Conservation (phyloP, 2,888 invertebrate genomes). For the Hoplodrina blanda region DNA sequence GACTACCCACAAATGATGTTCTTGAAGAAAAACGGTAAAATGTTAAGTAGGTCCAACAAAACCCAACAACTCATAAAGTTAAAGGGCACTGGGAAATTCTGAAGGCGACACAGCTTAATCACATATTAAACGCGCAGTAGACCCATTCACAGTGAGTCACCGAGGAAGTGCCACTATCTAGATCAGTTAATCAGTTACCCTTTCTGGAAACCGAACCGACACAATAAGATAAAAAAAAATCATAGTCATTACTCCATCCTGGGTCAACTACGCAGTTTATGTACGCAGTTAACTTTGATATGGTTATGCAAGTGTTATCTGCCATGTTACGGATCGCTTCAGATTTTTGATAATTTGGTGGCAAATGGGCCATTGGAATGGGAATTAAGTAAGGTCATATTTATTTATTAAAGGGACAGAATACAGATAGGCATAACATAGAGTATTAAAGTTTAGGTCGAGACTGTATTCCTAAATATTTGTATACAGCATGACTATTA, state of each 20-base stretch:
- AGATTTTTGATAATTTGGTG: constrained; percentile 46
- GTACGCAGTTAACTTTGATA: constrained; percentile 60
- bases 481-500: too few species aligned
- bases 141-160: constrained; percentile 66
- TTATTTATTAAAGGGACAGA: too few species aligned
- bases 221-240: constrained; percentile 63
- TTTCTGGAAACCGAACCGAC: constrained; percentile 69
- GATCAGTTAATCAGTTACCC: constrained; percentile 61
- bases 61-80: constrained; percentile 9
- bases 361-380: constrained; percentile 18
- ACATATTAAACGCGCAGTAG: constrained; percentile 39
- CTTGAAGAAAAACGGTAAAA: not conserved
- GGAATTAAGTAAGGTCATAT: not conserved
- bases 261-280: constrained; percentile 63
- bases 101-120: constrained; percentile 27
- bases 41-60: constrained; percentile 12
- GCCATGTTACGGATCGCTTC: constrained; percentile 43
- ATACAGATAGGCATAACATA: not conserved
- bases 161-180: constrained; percentile 66
- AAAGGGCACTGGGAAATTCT: constrained; percentile 20
- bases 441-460: too few species aligned
- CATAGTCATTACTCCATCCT: constrained; percentile 58
- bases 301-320: constrained; percentile 59
- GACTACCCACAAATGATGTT: not conserved
- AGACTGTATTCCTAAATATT: too few species aligned